Percentiles rank a stretch among this genome's conserved stretches.
phyloP scores from a whole-genome alignment of 2,888 invertebrate species.

The Megastigmus dorsalis region DNA sequence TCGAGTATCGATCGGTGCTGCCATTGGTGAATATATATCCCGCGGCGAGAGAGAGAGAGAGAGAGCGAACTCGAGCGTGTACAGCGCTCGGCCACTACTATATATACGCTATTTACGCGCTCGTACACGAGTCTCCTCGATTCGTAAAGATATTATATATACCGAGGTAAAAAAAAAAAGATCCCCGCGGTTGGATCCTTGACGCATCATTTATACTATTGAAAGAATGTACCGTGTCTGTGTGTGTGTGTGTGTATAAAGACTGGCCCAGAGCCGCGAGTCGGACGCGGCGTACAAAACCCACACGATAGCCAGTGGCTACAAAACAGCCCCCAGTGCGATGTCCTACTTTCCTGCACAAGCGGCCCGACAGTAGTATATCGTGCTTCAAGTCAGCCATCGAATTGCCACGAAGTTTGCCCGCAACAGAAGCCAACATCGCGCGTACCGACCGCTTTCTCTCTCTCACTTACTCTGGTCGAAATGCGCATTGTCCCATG shows the following conservation, averaged over 20 bases:
- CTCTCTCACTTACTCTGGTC: conserved; percentile 7
- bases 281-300: background rate
- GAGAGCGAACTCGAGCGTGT: background rate
- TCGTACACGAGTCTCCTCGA: background rate
- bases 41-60: too few species aligned
- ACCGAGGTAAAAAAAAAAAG: too few species aligned
- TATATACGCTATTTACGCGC: too few species aligned
- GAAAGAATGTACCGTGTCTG: conserved; percentile 24
- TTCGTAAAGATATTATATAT: too few species aligned
- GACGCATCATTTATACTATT: too few species aligned
- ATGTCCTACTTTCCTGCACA: conserved; percentile 48
- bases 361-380: conserved; percentile 48
- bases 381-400: conserved; percentile 52
- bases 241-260: too few species aligned
- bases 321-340: background rate
- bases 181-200: too few species aligned
- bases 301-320: too few species aligned
- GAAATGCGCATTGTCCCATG: conserved; percentile 43
- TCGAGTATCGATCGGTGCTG: conserved; percentile 39
- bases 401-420: conserved; percentile 47
- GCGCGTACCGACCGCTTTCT: background rate
- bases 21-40: too few species aligned
- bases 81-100: background rate
- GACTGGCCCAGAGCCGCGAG: background rate
- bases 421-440: conserved; percentile 26